These are phyloP conservation scores for Neoascia interrupta DNA, from an alignment of 2,888 invertebrate genomes.

Conservation along the genomic window DNA sequence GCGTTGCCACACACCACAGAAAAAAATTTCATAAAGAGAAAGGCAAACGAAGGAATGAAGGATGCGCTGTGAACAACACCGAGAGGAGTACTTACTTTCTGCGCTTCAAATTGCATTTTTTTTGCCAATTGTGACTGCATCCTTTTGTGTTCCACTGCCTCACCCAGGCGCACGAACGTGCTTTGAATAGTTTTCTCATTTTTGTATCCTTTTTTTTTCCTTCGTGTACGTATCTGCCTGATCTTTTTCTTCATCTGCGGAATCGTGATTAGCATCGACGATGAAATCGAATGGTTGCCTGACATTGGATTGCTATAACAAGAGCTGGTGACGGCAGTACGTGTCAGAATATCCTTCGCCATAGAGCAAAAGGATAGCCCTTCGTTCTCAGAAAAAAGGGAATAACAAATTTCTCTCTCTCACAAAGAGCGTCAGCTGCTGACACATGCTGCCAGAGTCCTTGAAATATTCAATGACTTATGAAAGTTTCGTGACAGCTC, in stretches of 20 bases:
- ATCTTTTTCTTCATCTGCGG: conserved; percentile 6
- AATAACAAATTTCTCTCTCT: conserved; percentile 18
- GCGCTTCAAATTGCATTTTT: conserved; percentile 41
- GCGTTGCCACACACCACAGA: no score
- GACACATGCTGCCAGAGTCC: conserved; percentile 28
- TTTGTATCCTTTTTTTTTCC: no score
- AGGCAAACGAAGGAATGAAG: not conserved
- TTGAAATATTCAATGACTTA: conserved; percentile 34
- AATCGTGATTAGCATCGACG: conserved; percentile 57
- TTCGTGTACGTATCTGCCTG: no score
- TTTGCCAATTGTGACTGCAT: conserved; percentile 9
- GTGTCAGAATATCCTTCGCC: conserved; percentile 23
- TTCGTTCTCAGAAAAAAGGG: conserved; percentile 1
- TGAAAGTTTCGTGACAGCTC: conserved; percentile 6
- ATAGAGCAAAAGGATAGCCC: not conserved
- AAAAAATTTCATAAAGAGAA: conserved; percentile 33
- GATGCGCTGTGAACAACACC: not conserved
- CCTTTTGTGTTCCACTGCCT: not conserved
- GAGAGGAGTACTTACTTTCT: conserved; percentile 15
- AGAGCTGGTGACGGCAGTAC: conserved; percentile 22
- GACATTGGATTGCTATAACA: conserved; percentile 39
- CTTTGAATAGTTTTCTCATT: conserved; percentile 31
- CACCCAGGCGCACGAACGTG: no score
- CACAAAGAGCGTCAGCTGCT: conserved; percentile 23
- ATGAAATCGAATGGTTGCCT: conserved; percentile 49